Base-by-base conservation (phyloP, 2,888 invertebrate species). In the Glomeris marginata region DNA sequence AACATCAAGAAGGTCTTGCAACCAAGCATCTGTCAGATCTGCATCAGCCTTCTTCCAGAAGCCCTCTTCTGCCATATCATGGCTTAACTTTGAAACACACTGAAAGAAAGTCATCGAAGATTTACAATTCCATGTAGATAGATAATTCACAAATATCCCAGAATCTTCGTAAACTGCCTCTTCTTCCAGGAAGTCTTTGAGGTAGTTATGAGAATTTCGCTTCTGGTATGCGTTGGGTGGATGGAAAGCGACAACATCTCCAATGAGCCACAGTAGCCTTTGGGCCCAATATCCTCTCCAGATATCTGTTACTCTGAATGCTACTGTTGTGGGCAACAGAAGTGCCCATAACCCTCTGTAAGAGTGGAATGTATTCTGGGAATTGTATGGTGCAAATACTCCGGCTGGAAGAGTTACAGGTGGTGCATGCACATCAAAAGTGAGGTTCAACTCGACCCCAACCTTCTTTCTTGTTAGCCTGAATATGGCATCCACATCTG, bases 251-350 rank as follows among this genome's bases (percentile, higher is more conserved):
- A 49, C 11, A 16, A 22, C 35, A 13, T 49, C 36, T 16, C 45
- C 49, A 11, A 49, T 15, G 8, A 49, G 45, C 49, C 49, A 49
- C 44, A 49, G n/a, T 1, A 49, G 44, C 13, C 45, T 33, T 20
- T 49, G 49, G 4, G 49, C 49, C 49, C 49, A 49, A 36, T 45
- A 49, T 8, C 49, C 49, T 21, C 49, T 43, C 49, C 49, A 49
- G 44, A 49, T 49, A 18, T 49, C 49, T 15, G 45, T 49, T 20
- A 49, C 45, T 11, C 49, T 28, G 15, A 45, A 49, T 4, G 20
- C 38, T 11, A 48, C 41, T 15, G 48, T 40, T 2, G 42, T 22
- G 8, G 48, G 48, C 20, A 48, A 34, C 8, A 48, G 16, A 15
- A 48, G 6, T 11, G 48, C 21, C 48, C 48, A 48, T 15, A 48